Evolutionary conservation across 2,113 vertebrate genomes (phyloP).

Genomic region (Oncorhynchus keta): DNA sequence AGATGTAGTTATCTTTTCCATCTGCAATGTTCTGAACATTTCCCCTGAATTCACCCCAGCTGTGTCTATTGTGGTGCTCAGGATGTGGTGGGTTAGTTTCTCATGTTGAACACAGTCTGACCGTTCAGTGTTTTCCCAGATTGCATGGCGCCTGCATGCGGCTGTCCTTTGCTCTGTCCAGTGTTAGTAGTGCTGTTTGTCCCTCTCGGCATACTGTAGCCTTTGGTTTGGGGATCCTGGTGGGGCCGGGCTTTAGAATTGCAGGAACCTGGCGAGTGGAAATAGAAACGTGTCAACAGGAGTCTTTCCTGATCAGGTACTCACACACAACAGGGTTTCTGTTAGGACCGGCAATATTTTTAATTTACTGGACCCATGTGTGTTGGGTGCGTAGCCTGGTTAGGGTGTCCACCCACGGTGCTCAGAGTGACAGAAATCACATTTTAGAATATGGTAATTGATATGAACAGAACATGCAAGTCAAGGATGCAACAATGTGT

Average conservation of each 20-base stretch:
- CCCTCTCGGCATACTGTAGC: slow-evolving; percentile 10
- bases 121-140: neutral
- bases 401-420: too few relatives aligned
- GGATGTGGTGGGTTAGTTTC: neutral
- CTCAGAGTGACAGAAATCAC: too few relatives aligned
- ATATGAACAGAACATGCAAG: too few relatives aligned
- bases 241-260: slow-evolving; percentile 16
- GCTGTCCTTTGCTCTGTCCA: slow-evolving; percentile 3
- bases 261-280: slow-evolving; percentile 22
- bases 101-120: neutral
- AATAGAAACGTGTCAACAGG: neutral
- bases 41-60: neutral
- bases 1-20: too few relatives aligned
- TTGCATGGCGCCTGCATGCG: neutral
- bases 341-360: too few relatives aligned
- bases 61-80: neutral
- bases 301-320: neutral
- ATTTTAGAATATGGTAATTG: too few relatives aligned
- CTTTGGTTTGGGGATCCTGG: slow-evolving; percentile 34
- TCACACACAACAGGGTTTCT: neutral
- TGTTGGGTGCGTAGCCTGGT: too few relatives aligned
- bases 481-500: too few relatives aligned
- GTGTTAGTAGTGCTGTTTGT: slow-evolving; percentile 9
- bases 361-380: too few relatives aligned
- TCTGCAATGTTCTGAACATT: neutral